Percentiles rank a stretch among this genome's conserved stretches.
Conservation (phyloP, 2,888 invertebrate species). For the Calephelis perditalis region DNA sequence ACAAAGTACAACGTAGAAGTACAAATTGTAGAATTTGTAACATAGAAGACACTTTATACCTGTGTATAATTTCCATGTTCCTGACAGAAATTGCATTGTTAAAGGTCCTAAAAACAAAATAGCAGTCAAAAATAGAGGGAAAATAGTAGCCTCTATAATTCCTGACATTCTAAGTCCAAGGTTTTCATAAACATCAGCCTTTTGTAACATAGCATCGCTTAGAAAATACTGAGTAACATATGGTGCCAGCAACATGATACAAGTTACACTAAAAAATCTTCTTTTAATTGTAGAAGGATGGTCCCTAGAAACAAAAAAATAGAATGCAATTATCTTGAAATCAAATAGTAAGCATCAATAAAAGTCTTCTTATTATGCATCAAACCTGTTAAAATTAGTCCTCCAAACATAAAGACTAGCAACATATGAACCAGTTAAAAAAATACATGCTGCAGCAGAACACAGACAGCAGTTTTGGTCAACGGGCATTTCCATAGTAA, state of each 20-base stretch:
- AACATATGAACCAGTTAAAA: constrained; percentile 88
- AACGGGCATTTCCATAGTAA: constrained; percentile 38
- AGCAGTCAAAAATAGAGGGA: constrained; percentile 88
- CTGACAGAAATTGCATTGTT: constrained; percentile 83
- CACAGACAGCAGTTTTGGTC: constrained; percentile 64
- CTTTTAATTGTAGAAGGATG: constrained; percentile 93
- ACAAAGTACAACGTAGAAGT: too few species aligned
- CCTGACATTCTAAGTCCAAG: constrained; percentile 88
- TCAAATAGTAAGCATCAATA: background rate
- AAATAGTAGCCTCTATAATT: constrained; percentile 82
- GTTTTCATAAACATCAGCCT: constrained; percentile 81
- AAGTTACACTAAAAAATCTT: constrained; percentile 90
- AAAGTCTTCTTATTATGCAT: background rate
- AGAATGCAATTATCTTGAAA: constrained; percentile 11
- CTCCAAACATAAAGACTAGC: constrained; percentile 94
- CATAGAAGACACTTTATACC: constrained; percentile 57
- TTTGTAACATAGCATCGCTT: constrained; percentile 77
- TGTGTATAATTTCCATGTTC: constrained; percentile 82
- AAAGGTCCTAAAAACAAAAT: constrained; percentile 91
- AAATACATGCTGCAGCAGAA: constrained; percentile 85
- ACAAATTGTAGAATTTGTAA: too few species aligned
- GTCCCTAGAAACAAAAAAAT: constrained; percentile 79
- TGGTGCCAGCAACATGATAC: constrained; percentile 89
- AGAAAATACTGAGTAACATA: constrained; percentile 86
- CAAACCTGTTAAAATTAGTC: constrained; percentile 84